A percentile compares a stretch with the other conserved stretches of the same genome.
These are phyloP conservation scores for Margarornis squamiger DNA, from an alignment of 2,797 vertebrate species.

Conservation along the genomic window DNA sequence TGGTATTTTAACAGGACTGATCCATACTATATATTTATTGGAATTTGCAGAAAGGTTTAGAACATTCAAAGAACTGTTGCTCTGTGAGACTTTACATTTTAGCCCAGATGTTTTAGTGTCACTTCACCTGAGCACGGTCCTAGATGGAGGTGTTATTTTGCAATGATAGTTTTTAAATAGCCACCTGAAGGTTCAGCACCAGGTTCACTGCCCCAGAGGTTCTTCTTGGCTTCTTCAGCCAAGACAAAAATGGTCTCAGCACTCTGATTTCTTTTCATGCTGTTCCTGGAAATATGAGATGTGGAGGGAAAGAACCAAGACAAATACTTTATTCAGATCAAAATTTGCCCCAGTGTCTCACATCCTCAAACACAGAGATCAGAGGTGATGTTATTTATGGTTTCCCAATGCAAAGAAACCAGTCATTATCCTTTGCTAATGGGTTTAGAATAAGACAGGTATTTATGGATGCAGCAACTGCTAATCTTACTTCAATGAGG, in stretches of 20 bases:
- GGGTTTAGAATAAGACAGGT: conserved; percentile 1
- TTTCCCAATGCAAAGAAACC: not conserved
- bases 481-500: not conserved
- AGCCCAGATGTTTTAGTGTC: not conserved
- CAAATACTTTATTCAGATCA: not conserved
- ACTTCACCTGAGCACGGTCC: not conserved
- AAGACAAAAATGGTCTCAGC: not conserved
- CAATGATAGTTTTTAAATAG: not conserved
- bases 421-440: conserved; percentile 11
- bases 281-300: not conserved
- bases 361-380: not conserved
- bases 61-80: not conserved
- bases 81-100: not conserved
- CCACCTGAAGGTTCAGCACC: not conserved
- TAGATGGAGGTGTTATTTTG: not conserved
- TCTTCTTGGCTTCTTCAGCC: not conserved
- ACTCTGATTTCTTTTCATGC: not conserved
- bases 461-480: not conserved
- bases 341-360: not conserved
- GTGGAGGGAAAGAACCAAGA: not conserved
- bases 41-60: not conserved
- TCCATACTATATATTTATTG: not conserved
- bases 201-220: not conserved
- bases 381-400: not conserved
- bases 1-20: not conserved